These are phyloP conservation scores for Lamproptera curius DNA, from an alignment of 2,888 invertebrate species.

Conservation along the genomic window DNA sequence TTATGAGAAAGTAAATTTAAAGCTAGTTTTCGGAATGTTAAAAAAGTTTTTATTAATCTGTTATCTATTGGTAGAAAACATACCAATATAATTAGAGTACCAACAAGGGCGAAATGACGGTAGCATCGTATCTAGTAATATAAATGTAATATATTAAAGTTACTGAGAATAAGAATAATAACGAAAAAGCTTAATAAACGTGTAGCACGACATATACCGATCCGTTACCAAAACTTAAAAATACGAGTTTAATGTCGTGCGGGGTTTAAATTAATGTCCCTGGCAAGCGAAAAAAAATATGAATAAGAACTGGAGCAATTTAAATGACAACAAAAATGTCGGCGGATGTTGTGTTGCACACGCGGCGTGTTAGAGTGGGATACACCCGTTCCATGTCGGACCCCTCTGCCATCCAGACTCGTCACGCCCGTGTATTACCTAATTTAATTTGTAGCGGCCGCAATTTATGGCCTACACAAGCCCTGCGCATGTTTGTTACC, in stretches of 20 bases:
- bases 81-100: no score
- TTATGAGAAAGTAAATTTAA: no score
- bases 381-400: constrained; percentile 72
- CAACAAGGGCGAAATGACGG: no score
- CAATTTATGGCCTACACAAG: constrained; percentile 70
- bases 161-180: no score
- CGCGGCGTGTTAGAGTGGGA: constrained; percentile 41
- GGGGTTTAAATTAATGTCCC: constrained; percentile 6
- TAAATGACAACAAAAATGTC: constrained; percentile 38
- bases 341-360: constrained; percentile 35
- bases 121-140: no score
- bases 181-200: no score
- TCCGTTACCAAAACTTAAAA: constrained; percentile 1
- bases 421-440: constrained; percentile 74
- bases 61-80: no score
- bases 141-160: no score
- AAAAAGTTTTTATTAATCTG: no score
- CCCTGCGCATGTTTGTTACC: constrained; percentile 57
- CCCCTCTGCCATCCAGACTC: constrained; percentile 61
- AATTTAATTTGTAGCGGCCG: constrained; percentile 74
- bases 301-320: constrained; percentile 19
- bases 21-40: no score
- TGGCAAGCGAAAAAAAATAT: constrained; percentile 10
- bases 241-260: constrained; percentile 8
- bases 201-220: no score